These are phyloP conservation scores for Thaumetopoea pityocampa DNA, from an alignment of 1,140 invertebrate species.

Conservation along the genomic window DNA sequence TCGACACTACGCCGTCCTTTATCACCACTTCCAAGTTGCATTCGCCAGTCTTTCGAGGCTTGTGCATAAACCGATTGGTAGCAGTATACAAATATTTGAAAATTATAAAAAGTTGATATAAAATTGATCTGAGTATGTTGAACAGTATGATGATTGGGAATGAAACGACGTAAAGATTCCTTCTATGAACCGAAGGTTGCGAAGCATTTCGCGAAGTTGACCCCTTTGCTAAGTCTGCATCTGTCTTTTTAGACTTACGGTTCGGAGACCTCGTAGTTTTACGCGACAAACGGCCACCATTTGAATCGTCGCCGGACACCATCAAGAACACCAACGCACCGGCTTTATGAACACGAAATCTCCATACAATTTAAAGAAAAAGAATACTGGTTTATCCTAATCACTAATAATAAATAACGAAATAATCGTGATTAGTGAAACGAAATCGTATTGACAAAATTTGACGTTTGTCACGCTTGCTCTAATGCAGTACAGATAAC, in stretches of 20 bases:
- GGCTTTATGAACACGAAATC: conserved; percentile 54
- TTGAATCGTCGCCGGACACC: conserved; percentile 76
- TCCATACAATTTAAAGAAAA: conserved; percentile 60
- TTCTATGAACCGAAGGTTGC: conserved; percentile 87
- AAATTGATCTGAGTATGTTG: conserved; percentile 85
- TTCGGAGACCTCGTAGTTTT: conserved; percentile 74
- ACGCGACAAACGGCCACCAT: conserved; percentile 73
- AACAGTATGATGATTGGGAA: conserved; percentile 90
- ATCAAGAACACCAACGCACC: conserved; percentile 66
- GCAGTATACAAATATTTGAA: conserved; percentile 89
- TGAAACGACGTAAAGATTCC: conserved; percentile 90
- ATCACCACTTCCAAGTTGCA: conserved; percentile 78
- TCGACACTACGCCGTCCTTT: conserved; percentile 60
- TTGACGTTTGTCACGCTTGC: conserved; percentile 30
- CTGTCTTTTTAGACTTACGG: conserved; percentile 70
- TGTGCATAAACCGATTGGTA: conserved; percentile 82
- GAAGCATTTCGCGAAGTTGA: conserved; percentile 73
- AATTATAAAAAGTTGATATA: conserved; percentile 90
- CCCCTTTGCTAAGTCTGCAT: conserved; percentile 73
- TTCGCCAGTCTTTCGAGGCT: conserved; percentile 77
- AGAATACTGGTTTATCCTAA: conserved; percentile 58
- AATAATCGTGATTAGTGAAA: conserved; percentile 42
- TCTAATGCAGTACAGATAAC: not conserved
- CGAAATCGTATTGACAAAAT: conserved; percentile 59
- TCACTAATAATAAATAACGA: conserved; percentile 53